phyloP scores from a whole-genome alignment of 2,888 invertebrate genomes.

The Catocala sponsa region DNA sequence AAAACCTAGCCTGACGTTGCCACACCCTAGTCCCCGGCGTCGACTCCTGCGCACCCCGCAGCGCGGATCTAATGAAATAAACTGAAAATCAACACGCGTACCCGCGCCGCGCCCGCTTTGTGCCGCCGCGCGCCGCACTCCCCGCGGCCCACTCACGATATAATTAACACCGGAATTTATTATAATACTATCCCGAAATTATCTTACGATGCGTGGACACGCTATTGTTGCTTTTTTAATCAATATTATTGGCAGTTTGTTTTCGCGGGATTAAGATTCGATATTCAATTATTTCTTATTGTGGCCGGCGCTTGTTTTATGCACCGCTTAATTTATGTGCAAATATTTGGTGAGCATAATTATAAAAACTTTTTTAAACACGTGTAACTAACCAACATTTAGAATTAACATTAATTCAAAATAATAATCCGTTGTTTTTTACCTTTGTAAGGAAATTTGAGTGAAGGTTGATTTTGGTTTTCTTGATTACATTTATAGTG shows the following conservation, averaged over 20 bases:
- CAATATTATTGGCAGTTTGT: slow-evolving; percentile 50
- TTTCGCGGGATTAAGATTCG: slow-evolving; percentile 43
- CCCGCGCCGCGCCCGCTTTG: slow-evolving; percentile 62
- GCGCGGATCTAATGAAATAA: slow-evolving; percentile 87
- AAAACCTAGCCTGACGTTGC: slow-evolving; percentile 22
- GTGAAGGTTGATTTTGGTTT: too few species aligned
- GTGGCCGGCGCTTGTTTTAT: slow-evolving; percentile 19
- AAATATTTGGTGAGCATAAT: slow-evolving; percentile 7
- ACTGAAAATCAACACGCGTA: slow-evolving; percentile 87
- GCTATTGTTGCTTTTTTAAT: slow-evolving; percentile 67
- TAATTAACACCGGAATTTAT: slow-evolving; percentile 85
- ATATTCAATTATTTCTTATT: slow-evolving; percentile 40
- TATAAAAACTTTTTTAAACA: too few species aligned
- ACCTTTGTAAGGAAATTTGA: too few species aligned
- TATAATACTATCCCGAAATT: slow-evolving; percentile 66
- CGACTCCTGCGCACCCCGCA: slow-evolving; percentile 78
- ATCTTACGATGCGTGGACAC: slow-evolving; percentile 68
- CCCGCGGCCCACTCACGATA: slow-evolving; percentile 70
- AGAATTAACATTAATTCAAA: too few species aligned
- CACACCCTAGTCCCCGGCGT: slow-evolving; percentile 64
- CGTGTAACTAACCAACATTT: too few species aligned
- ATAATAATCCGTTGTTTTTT: too few species aligned
- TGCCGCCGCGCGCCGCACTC: slow-evolving; percentile 54
- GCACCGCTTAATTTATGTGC: slow-evolving; percentile 6
- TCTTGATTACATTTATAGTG: too few species aligned